These are phyloP conservation scores for Ormyrus pomaceus DNA, from an alignment of 2,888 invertebrate genomes.

Conservation along the genomic window DNA sequence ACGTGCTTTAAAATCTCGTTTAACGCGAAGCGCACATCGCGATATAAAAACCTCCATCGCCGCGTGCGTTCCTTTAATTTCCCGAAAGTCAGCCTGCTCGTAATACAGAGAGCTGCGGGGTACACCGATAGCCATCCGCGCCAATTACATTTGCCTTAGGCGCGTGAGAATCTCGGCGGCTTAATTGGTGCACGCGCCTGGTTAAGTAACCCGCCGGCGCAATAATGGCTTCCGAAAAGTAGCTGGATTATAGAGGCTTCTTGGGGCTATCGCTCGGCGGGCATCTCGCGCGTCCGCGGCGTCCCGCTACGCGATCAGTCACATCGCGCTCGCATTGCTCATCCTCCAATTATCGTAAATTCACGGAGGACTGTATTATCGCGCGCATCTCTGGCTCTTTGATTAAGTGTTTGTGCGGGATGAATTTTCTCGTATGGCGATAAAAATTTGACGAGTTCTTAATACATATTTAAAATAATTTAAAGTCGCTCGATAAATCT, in stretches of 20 bases:
- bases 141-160: too few relatives aligned
- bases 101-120: too few relatives aligned
- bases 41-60: too few relatives aligned
- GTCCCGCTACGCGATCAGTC: constrained; percentile 23
- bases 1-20: too few relatives aligned
- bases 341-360: constrained; percentile 43
- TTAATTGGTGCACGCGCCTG: background rate
- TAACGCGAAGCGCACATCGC: too few relatives aligned
- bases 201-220: background rate
- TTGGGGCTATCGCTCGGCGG: background rate
- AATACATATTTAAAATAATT: too few relatives aligned
- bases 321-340: constrained; percentile 7
- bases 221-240: constrained; percentile 38
- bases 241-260: constrained; percentile 7
- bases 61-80: too few relatives aligned
- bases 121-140: too few relatives aligned
- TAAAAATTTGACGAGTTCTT: too few relatives aligned
- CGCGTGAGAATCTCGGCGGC: background rate
- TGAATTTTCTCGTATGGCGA: too few relatives aligned
- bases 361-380: constrained; percentile 33
- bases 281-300: constrained; percentile 12
- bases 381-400: constrained; percentile 9
- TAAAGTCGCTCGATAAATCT: too few relatives aligned
- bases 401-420: constrained; percentile 22
- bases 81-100: too few relatives aligned